Conservation (phyloP, 1,140 invertebrate species). For the Charaxes varanes region DNA sequence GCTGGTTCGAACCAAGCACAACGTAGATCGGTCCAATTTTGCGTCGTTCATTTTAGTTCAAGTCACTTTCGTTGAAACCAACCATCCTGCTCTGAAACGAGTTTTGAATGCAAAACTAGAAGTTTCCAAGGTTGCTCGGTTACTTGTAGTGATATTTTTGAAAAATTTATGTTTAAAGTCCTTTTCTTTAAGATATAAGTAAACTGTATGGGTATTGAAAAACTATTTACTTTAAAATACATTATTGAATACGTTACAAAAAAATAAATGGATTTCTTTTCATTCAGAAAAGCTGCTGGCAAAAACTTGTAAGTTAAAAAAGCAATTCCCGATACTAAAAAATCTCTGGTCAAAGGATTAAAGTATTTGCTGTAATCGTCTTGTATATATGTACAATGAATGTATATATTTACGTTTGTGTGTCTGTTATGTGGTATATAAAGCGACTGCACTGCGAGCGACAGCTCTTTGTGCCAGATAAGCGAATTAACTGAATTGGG, state of each 20-base stretch:
- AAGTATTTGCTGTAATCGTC: not conserved
- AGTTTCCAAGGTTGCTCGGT: slow-evolving; percentile 40
- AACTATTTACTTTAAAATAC: too few species aligned
- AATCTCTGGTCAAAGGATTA: too few species aligned
- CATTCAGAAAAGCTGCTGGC: too few species aligned
- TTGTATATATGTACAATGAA: slow-evolving; percentile 1
- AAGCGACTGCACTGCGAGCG: slow-evolving; percentile 15
- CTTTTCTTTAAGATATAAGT: not conserved
- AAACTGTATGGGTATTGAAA: not conserved
- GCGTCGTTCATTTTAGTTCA: slow-evolving; percentile 45
- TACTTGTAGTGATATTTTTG: slow-evolving; percentile 19
- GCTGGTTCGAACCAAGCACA: slow-evolving; percentile 42
- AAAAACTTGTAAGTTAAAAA: too few species aligned
- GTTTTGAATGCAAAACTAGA: slow-evolving; percentile 42
- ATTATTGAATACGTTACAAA: too few species aligned
- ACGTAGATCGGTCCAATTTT: slow-evolving; percentile 44
- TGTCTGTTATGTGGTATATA: slow-evolving; percentile 7
- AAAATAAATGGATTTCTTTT: too few species aligned
- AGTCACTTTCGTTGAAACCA: slow-evolving; percentile 44
- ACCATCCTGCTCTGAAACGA: slow-evolving; percentile 29
- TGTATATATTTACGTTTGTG: not conserved
- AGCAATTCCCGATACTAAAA: too few species aligned
- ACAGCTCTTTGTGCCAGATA: slow-evolving; percentile 55
- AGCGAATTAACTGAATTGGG: slow-evolving; percentile 47
- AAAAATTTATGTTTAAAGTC: slow-evolving; percentile 35